phyloP scores from a whole-genome alignment of 1,140 invertebrate species.

The Diploscapter pachys region DNA sequence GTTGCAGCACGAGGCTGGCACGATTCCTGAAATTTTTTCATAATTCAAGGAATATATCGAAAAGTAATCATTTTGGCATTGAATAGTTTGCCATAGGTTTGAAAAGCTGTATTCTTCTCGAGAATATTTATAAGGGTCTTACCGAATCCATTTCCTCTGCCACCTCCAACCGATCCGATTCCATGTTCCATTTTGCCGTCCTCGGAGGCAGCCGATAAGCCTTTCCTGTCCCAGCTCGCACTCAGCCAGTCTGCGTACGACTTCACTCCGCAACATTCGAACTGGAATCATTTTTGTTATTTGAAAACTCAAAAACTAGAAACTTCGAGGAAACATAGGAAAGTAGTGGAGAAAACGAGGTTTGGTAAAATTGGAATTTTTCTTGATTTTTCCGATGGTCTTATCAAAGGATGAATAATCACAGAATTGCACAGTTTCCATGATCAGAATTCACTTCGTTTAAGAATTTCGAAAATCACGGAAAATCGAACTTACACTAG shows the following conservation, averaged over 20 bases:
- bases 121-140: background rate
- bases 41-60: background rate
- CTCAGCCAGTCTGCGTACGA: constrained; percentile 30
- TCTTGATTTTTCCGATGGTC: background rate
- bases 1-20: constrained; percentile 31
- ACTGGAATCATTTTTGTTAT: constrained; percentile 12
- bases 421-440: too few relatives aligned
- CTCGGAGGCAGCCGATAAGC: background rate
- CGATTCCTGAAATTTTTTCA: constrained; percentile 15
- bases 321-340: background rate
- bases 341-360: background rate
- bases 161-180: constrained; percentile 34
- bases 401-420: too few relatives aligned
- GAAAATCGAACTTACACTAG: constrained; percentile 7
- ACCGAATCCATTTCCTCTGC: constrained; percentile 31
- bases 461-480: background rate
- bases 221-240: constrained; percentile 26
- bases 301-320: background rate
- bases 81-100: background rate
- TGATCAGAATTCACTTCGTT: too few relatives aligned
- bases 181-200: constrained; percentile 29
- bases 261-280: constrained; percentile 34
- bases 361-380: background rate
- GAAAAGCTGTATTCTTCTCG: background rate
- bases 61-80: background rate